These are phyloP conservation scores for Ethmia dodecea DNA, from an alignment of 2,888 invertebrate species.

Conservation along the genomic window DNA sequence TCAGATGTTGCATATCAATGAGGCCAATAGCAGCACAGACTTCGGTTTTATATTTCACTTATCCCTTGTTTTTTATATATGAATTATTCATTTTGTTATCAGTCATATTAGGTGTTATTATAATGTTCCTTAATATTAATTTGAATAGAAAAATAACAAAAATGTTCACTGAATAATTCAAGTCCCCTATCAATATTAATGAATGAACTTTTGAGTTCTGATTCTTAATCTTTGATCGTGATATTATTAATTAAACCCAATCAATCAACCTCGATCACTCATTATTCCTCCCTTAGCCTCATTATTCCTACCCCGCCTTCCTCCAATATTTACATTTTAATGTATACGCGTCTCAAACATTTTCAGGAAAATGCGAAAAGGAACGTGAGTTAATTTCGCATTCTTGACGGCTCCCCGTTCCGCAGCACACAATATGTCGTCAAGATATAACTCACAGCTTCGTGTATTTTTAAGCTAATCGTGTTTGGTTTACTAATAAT, in stretches of 20 bases:
- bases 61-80: too few relatives aligned
- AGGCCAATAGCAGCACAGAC: background rate
- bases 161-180: conserved; percentile 30
- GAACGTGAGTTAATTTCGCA: conserved; percentile 3
- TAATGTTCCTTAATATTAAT: too few relatives aligned
- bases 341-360: conserved; percentile 5
- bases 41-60: background rate
- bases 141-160: too few relatives aligned
- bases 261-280: conserved; percentile 6
- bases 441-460: conserved; percentile 39
- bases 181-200: conserved; percentile 35
- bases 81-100: too few relatives aligned
- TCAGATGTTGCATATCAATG: background rate
- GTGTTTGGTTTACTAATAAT: too few relatives aligned
- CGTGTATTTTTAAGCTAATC: too few relatives aligned
- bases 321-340: conserved; percentile 8
- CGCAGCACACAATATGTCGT: conserved; percentile 33
- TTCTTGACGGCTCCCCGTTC: conserved; percentile 21
- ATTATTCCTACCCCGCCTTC: conserved; percentile 2
- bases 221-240: conserved; percentile 41
- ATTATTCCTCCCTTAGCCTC: conserved; percentile 6
- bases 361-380: conserved; percentile 1
- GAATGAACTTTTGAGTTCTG: conserved; percentile 37
- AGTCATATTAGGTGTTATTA: too few relatives aligned
- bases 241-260: conserved; percentile 30